Conservation (phyloP, 2,888 invertebrate genomes). For the Aphidius colemani region DNA sequence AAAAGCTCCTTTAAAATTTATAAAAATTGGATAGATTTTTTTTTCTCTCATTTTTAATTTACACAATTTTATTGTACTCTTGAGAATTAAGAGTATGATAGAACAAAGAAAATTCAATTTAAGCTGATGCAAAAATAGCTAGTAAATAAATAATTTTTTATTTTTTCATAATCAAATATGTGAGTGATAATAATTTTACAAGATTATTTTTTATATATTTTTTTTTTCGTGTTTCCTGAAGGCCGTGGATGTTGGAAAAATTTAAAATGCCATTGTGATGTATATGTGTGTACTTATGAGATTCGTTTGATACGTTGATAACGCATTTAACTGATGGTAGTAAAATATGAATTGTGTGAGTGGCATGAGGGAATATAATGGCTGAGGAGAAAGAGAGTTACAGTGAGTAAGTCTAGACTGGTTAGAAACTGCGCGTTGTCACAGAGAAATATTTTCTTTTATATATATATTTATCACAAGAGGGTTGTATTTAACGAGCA, state of each 20-base stretch:
- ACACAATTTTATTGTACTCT: background rate
- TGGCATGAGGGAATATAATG: constrained; percentile 41
- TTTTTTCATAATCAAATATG: background rate
- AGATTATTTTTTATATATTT: constrained; percentile 17
- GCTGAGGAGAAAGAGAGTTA: constrained; percentile 29
- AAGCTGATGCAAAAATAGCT: too few relatives aligned
- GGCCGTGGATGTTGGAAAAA: background rate
- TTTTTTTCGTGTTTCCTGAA: background rate
- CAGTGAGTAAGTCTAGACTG: constrained; percentile 52
- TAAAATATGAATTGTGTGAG: constrained; percentile 54
- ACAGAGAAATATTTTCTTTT: constrained; percentile 22
- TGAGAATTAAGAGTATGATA: too few relatives aligned
- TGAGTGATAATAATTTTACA: too few relatives aligned
- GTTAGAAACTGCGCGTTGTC: constrained; percentile 55
- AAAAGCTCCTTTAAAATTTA: too few relatives aligned
- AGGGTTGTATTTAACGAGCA: constrained; percentile 45
- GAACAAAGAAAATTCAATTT: too few relatives aligned
- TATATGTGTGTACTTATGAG: constrained; percentile 34
- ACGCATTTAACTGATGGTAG: constrained; percentile 56
- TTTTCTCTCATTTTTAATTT: constrained; percentile 5
- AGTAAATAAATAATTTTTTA: background rate
- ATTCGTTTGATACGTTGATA: constrained; percentile 42
- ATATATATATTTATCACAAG: background rate
- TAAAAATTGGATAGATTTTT: too few relatives aligned
- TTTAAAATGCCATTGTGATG: constrained; percentile 1